Evolutionary conservation across 1,140 invertebrate species (phyloP).

Genomic region (Nephila pilipes): DNA sequence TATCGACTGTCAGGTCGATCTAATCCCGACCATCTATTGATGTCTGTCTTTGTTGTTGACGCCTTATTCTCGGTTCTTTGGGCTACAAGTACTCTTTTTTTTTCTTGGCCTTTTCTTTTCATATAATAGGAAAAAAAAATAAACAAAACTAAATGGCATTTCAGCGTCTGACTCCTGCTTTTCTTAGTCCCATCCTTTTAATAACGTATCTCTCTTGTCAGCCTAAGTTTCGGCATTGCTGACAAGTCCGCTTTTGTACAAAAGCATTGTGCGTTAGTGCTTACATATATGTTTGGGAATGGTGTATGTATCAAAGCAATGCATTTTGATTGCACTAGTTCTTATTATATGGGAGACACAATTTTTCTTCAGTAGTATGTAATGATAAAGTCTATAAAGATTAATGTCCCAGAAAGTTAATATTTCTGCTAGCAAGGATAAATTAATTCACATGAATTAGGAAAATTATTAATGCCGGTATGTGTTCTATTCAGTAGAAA

Average conservation of each 20-base stretch:
- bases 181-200: not conserved
- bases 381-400: too few relatives aligned
- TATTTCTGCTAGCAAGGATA: too few relatives aligned
- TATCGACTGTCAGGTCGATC: constrained; percentile 45
- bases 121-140: not conserved
- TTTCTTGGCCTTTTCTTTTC: not conserved
- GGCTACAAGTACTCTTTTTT: constrained; percentile 9
- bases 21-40: constrained; percentile 41
- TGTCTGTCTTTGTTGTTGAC: constrained; percentile 41
- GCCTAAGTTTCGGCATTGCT: not conserved
- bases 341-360: too few relatives aligned
- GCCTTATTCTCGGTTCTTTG: constrained; percentile 13
- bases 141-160: not conserved
- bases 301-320: too few relatives aligned
- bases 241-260: not conserved
- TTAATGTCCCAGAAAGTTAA: too few relatives aligned
- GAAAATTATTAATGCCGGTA: too few relatives aligned
- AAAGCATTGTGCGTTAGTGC: not conserved
- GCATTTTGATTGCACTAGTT: too few relatives aligned
- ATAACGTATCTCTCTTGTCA: not conserved
- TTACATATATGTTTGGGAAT: not conserved
- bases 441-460: too few relatives aligned
- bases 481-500: too few relatives aligned
- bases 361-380: too few relatives aligned
- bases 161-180: not conserved